Evolutionary conservation across 1,140 invertebrate species (phyloP).

Genomic region (Hyles euphorbiae): DNA sequence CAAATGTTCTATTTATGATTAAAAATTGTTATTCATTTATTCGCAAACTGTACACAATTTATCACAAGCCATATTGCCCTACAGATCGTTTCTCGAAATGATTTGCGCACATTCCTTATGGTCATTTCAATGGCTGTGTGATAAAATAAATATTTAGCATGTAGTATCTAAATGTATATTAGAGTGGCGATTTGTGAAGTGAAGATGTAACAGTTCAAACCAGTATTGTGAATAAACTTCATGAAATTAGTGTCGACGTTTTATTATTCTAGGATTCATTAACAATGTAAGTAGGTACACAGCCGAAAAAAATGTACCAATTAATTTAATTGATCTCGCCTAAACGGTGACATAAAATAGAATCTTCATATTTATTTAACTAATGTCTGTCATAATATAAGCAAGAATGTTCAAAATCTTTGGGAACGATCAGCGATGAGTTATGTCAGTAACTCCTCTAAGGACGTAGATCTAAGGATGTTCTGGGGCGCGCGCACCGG

Average conservation of each 20-base stretch:
- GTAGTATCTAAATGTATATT: constrained; percentile 3
- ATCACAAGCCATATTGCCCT: constrained; percentile 1
- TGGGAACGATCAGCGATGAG: too few relatives aligned
- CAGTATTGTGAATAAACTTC: constrained; percentile 47
- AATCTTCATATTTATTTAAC: too few relatives aligned
- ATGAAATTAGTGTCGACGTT: constrained; percentile 16
- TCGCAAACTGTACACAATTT: not conserved
- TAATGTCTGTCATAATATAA: too few relatives aligned
- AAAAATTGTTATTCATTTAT: not conserved
- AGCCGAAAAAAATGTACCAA: too few relatives aligned
- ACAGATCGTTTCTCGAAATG: not conserved
- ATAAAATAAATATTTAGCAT: constrained; percentile 6
- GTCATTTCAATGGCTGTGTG: constrained; percentile 6
- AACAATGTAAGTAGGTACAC: too few relatives aligned
- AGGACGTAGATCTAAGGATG: too few relatives aligned
- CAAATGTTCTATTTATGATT: constrained; percentile 8
- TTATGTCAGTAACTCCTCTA: too few relatives aligned
- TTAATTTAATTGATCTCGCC: too few relatives aligned
- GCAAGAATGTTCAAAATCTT: too few relatives aligned
- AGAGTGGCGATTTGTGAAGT: constrained; percentile 18
- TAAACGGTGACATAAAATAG: too few relatives aligned
- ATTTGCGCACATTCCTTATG: constrained; percentile 9
- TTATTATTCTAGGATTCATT: not conserved
- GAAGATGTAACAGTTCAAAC: constrained; percentile 22
- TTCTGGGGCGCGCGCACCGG: too few relatives aligned